Evolutionary conservation across 2,797 vertebrate genomes (phyloP).

Genomic region (Acanthiza pusilla): DNA sequence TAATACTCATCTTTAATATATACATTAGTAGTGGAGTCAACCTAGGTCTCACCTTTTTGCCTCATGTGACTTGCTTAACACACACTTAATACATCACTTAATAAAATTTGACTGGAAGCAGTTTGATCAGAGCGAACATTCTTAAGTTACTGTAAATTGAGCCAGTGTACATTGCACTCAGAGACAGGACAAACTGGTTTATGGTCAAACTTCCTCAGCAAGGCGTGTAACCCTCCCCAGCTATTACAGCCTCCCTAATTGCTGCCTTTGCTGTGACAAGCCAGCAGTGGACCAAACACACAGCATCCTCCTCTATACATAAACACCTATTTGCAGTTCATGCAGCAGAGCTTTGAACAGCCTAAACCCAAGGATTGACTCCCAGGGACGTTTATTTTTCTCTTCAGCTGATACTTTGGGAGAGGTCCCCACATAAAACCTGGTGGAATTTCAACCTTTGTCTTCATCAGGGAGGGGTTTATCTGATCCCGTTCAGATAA

Average conservation of each 20-base stretch:
- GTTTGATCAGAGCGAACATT: neutral
- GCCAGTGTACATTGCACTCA: neutral
- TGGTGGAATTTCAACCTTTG: neutral
- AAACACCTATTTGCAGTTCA: neutral
- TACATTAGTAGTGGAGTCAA: neutral
- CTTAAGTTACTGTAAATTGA: neutral
- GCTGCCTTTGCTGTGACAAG: constrained; percentile 13
- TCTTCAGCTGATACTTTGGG: neutral
- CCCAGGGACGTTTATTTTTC: neutral
- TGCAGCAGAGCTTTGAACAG: neutral
- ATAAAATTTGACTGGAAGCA: neutral
- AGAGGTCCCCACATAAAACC: neutral
- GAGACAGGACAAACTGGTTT: constrained; percentile 49
- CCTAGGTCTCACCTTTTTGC: neutral
- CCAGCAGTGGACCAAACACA: neutral
- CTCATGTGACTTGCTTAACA: neutral
- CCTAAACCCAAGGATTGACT: neutral
- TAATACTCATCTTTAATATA: neutral
- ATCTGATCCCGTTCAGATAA: neutral
- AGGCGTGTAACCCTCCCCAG: neutral
- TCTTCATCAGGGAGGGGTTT: neutral
- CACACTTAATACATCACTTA: neutral
- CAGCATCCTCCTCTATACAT: neutral
- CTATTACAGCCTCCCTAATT: constrained; percentile 41
- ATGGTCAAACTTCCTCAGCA: constrained; percentile 23